Percentiles rank a stretch among this genome's conserved stretches.
Conservation (phyloP, 2,113 vertebrate genomes). For the Candoia aspera region DNA sequence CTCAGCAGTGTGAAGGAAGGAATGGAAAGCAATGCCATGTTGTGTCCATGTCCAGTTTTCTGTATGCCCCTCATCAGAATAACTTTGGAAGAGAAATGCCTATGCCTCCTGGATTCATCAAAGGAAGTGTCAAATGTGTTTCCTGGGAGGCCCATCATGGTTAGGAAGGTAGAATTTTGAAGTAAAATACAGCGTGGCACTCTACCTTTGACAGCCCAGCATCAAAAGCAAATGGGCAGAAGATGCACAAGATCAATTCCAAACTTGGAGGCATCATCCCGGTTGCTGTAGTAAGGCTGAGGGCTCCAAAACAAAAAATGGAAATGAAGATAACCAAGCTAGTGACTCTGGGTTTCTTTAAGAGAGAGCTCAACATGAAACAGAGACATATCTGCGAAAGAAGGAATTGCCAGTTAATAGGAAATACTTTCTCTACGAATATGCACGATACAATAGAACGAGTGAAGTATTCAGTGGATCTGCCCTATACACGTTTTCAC, state of each 20-base stretch:
- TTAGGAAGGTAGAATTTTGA: neutral
- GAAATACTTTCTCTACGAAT: neutral
- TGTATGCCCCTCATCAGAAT: neutral
- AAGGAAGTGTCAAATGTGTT: neutral
- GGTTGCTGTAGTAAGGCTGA: conserved; percentile 78
- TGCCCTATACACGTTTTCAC: neutral
- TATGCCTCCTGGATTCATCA: too few species aligned
- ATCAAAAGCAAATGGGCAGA: conserved; percentile 84
- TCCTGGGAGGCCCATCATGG: neutral
- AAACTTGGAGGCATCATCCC: conserved; percentile 72
- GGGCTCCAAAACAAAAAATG: conserved; percentile 76
- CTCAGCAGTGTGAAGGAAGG: neutral
- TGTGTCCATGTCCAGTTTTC: neutral
- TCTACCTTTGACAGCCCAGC: conserved; percentile 82
- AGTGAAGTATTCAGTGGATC: neutral
- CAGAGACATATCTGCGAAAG: conserved; percentile 82
- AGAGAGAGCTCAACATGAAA: conserved; percentile 85
- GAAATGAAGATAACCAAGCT: conserved; percentile 79
- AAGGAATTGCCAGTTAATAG: neutral
- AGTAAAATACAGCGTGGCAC: neutral
- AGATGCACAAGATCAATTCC: conserved; percentile 81
- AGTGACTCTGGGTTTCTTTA: conserved; percentile 83
- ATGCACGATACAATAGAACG: neutral
- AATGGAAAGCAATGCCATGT: neutral
- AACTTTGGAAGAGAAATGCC: neutral